Evolutionary conservation across 2,797 vertebrate genomes (phyloP), one percentile per base, ranked within the genome.

Genomic region (Oophaga sylvatica): DNA sequence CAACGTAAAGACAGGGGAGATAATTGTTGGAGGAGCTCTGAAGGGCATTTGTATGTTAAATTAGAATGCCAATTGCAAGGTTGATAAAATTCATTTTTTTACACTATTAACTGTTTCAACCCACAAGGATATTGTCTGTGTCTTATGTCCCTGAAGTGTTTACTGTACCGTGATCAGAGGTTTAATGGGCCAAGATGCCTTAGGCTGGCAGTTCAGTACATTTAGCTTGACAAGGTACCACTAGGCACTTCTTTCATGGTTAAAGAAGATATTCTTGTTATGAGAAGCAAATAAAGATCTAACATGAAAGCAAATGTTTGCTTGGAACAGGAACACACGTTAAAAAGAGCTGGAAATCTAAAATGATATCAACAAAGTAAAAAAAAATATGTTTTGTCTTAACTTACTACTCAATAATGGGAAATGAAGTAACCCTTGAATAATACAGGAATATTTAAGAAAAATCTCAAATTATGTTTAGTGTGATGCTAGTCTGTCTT

Each of bases 121-220:
- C 73, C 41, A 62, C 15, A 78, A 77, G 73, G 73, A 85, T 85
- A 85, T 77, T 67, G 75, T 85, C 83, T 85, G 59, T 78, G 45
- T 78, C 83, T 85, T 85, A 77, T 65, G 60, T 85, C 60, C 73
- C 83, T 85, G 73, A 48, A 48, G 73, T 85, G 73, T 85, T n/a
- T 84, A 77, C 83, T 84, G 71, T 78, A 77, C 83, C 73, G 48
- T 85, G 73, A 85, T 85, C 73, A 78, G 83, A 62, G 83, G 73
- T 53, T 85, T 85, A 85, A 85, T 85, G 83, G 83, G 73, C 73
- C 83, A 85, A 73, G 41, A 85, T 78, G 83, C 83, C 73, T 78
- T 63, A 78, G 83, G 83, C 83, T 78, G 73, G 83, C 73, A 85
- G 83, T 65, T 85, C 67, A 48, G 73, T 77, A 78, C 57, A 77